These are phyloP conservation scores for Phoeniculus purpureus DNA, from an alignment of 2,797 vertebrate species.

Conservation along the genomic window DNA sequence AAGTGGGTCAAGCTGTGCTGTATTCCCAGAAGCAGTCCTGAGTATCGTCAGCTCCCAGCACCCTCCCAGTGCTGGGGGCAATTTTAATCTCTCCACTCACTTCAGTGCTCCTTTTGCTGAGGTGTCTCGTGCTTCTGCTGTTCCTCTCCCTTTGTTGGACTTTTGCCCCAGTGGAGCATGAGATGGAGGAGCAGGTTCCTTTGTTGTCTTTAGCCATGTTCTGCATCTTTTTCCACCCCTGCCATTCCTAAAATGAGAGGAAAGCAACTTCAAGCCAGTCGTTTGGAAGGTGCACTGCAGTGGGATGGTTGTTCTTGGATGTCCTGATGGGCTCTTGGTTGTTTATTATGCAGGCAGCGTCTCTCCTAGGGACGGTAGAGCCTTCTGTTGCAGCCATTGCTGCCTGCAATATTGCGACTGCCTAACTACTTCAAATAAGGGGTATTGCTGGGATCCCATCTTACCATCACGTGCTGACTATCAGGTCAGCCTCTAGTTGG, in stretches of 20 bases:
- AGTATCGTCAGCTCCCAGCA: rapidly evolving
- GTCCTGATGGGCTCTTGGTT: background rate
- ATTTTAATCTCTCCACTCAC: background rate
- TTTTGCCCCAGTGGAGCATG: background rate
- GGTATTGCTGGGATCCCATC: rapidly evolving
- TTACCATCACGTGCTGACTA: background rate
- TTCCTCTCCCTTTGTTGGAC: background rate
- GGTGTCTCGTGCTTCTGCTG: background rate
- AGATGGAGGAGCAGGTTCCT: background rate
- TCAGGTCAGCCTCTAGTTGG: background rate
- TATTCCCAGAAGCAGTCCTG: background rate
- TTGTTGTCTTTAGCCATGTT: background rate
- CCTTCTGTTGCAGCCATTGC: background rate
- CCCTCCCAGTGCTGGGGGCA: background rate
- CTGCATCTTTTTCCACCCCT: background rate
- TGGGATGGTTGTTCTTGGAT: background rate
- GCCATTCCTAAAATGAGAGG: background rate
- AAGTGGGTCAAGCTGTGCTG: background rate
- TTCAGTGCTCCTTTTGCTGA: background rate
- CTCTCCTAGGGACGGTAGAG: background rate
- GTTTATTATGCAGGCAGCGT: background rate
- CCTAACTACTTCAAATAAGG: background rate
- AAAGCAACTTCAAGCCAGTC: background rate
- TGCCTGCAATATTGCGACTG: background rate
- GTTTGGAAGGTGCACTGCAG: background rate